A percentile compares a stretch with the other conserved stretches of the same genome.
Evolutionary conservation across 2,888 invertebrate genomes (phyloP).

Genomic region (Auanema freiburgensis): DNA sequence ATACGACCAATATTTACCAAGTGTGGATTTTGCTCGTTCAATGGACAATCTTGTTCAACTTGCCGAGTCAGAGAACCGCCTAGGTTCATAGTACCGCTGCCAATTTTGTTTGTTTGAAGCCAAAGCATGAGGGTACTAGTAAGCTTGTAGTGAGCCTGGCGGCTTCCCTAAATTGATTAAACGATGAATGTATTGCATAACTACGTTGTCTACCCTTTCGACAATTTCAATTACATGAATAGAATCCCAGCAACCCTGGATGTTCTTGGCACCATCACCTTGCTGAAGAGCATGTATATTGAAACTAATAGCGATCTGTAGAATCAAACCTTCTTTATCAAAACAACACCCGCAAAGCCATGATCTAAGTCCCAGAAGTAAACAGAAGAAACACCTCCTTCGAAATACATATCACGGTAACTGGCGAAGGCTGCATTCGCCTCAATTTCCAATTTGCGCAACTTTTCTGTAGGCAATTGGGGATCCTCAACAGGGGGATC

Average conservation of each 20-base stretch:
- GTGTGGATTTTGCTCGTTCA: slow-evolving; percentile 91
- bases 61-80: slow-evolving; percentile 97
- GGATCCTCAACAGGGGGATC: slow-evolving; percentile 97
- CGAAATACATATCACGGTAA: slow-evolving; percentile 89
- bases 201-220: slow-evolving; percentile 53
- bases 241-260: slow-evolving; percentile 99
- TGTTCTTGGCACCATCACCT: slow-evolving; percentile 95
- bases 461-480: slow-evolving; percentile 92
- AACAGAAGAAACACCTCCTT: slow-evolving; percentile 97
- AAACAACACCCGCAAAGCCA: slow-evolving; percentile 94
- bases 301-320: not conserved
- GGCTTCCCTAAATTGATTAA: slow-evolving; percentile 27
- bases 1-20: slow-evolving; percentile 97
- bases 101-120: slow-evolving; percentile 86
- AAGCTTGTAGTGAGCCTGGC: slow-evolving; percentile 77
- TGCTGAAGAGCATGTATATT: slow-evolving; percentile 12
- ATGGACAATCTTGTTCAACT: slow-evolving; percentile 86
- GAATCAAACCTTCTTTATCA: slow-evolving; percentile 86
- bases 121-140: slow-evolving; percentile 99
- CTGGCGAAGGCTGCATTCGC: slow-evolving; percentile 98
- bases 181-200: not conserved
- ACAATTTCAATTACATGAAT: slow-evolving; percentile 97
- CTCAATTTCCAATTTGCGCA: slow-evolving; percentile 92
- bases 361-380: slow-evolving; percentile 97
- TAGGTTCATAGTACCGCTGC: slow-evolving; percentile 97